phyloP scores from a whole-genome alignment of 2,113 vertebrate species.

The Vulpes lagopus region DNA sequence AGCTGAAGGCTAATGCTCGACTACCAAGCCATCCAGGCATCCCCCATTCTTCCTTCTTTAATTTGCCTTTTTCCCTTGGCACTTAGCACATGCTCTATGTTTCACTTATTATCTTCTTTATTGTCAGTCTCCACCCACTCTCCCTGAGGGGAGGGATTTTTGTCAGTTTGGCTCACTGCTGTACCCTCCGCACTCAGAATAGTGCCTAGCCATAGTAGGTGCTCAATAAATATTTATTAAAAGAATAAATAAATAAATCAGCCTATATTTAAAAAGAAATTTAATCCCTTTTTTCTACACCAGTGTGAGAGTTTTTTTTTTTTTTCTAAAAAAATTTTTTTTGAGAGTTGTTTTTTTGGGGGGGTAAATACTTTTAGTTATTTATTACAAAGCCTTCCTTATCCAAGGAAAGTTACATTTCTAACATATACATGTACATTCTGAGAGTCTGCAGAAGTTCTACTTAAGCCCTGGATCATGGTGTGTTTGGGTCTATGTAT shows the following conservation, averaged over 20 bases:
- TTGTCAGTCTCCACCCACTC: neutral
- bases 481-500: neutral
- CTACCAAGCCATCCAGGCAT: too few relatives aligned
- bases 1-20: too few relatives aligned
- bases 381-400: constrained; percentile 1
- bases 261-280: neutral
- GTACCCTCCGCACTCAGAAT: neutral
- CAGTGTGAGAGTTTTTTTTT: neutral
- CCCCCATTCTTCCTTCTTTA: neutral
- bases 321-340: neutral
- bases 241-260: neutral
- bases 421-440: neutral
- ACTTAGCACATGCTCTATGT: neutral
- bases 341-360: too few relatives aligned
- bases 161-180: neutral
- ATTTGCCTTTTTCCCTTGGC: neutral
- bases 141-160: neutral
- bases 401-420: neutral
- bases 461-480: neutral
- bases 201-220: neutral
- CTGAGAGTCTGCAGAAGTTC: neutral
- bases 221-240: neutral
- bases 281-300: neutral
- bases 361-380: neutral
- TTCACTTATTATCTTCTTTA: neutral